Evolutionary conservation across 2,888 invertebrate genomes (phyloP).

Genomic region (Papilio demoleus): DNA sequence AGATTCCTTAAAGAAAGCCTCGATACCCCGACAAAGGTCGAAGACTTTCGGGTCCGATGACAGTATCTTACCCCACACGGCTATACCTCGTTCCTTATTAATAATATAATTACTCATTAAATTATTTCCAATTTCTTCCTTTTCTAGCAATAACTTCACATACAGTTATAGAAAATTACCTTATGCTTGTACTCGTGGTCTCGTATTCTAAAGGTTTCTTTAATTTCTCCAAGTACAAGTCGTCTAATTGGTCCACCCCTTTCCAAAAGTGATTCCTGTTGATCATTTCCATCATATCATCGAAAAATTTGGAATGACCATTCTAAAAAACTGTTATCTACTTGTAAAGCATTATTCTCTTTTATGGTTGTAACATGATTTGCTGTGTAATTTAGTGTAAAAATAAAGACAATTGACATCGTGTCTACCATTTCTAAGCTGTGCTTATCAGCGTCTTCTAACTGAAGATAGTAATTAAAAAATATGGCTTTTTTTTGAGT

Average conservation of each 20-base stretch:
- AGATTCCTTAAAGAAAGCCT: slow-evolving; percentile 70
- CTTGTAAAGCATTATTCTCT: neutral
- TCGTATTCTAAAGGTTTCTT: slow-evolving; percentile 66
- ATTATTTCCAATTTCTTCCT: neutral
- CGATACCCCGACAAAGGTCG: slow-evolving; percentile 71
- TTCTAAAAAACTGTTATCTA: neutral
- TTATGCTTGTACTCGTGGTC: slow-evolving; percentile 68
- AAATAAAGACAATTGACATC: neutral
- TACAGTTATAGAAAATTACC: slow-evolving; percentile 49
- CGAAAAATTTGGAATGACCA: neutral
- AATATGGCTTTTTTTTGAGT: too few relatives aligned
- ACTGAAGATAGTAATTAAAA: neutral
- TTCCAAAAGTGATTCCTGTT: slow-evolving; percentile 69
- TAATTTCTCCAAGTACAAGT: slow-evolving; percentile 72
- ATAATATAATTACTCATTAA: neutral
- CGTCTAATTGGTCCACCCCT: slow-evolving; percentile 70
- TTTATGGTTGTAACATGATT: neutral
- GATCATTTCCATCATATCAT: neutral
- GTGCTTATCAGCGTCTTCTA: neutral
- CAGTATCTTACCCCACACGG: slow-evolving; percentile 74
- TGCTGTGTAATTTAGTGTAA: neutral
- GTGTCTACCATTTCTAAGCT: neutral
- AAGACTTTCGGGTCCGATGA: slow-evolving; percentile 67
- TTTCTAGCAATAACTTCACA: too few relatives aligned
- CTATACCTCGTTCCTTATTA: slow-evolving; percentile 67